Base-by-base conservation (phyloP, 1,140 invertebrate species). In the Thaumatotibia leucotreta region DNA sequence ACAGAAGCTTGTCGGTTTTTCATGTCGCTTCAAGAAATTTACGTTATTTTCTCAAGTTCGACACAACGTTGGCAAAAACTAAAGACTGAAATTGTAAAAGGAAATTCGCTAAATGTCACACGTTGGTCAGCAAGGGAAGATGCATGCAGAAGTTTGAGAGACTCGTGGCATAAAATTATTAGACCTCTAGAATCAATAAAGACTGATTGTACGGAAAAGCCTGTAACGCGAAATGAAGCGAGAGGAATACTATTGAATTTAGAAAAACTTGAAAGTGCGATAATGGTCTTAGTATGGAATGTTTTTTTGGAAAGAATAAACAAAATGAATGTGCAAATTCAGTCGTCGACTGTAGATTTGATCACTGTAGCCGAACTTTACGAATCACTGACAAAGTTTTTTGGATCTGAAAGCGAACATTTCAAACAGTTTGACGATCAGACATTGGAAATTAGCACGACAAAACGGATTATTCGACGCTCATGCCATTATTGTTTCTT, bases 61-160 rank as follows among this genome's bases (percentile, higher is more conserved):
- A 63, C 31, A 17, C 8, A 32, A 63, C 61, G 61, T 49, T 76
- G 63, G 67, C 14, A 68, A 52, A 70, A 64, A 71, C 70, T 76
- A 65, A 74, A 67, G 64, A 66, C 35, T 64, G 71, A 74, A 67
- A 72, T 75, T 32, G 64, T 68, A 33, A 70, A 69, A 72, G 63
- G 69, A 8, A 69, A 72, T 69, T 77, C 39, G 2, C 11, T 77
- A 4, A 74, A 69, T 64, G 64, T 74, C 17, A 74, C 68, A 65
- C 66, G 68, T 70, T 77, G 73, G 73, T 72, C 73, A 69, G 68
- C 71, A 35, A 72, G 71, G 72, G 64, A 73, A 62, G 66, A 73
- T 54, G 75, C 75, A 4, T 72, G 62, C 65, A 69, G 63, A 73
- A 70, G 63, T 75, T 67, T 65, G 24, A 65, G 35, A 67, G 65